Evolutionary conservation across 2,888 invertebrate species (phyloP), one percentile per base, ranked within the genome.

Genomic region (Halictus ligatus): DNA sequence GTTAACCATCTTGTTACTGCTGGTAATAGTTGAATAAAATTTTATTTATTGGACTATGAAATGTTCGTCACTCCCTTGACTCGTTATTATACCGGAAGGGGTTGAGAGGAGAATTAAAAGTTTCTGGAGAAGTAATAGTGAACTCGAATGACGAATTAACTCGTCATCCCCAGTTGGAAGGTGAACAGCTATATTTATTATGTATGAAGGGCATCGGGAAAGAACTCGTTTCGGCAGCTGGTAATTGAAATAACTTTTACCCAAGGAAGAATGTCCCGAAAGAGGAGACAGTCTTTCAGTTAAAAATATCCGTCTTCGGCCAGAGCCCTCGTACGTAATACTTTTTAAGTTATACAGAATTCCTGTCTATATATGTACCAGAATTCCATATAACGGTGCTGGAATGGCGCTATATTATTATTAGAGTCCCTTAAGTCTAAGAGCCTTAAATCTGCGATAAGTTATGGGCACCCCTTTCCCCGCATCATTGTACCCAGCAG

Each of bases 381-480:
- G 92, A 93, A 94, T 93, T 94, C 93, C 92, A 93, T 94, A 92
- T 94, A 93, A 91, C 93, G 93, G 90, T 90, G 89, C 87, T 90
- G 91, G 93, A 94, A 94, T 94, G 94, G 93, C 93, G 94, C 95
- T 95, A 95, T 95, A 95, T 95, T 95, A 95, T 95, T 95, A 95
- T 95, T 95, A 95, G 94, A 95, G 94, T 95, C 95, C 95, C 95
- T 95, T 95, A 95, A 95, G 95, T 95, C 95, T 95, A 95, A 95
- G 95, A 95, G 95, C 95, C 95, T 95, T 95, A 95, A 95, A 95
- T 95, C 95, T 95, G 95, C 95, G 95, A 95, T 95, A 95, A 95
- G 95, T 95, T 95, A 95, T 95, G 95, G 94, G 94, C 92, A 93
- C 93, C 93, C 93, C 93, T 92, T 90, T 88, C 72, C 88, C 91